Percentiles rank a stretch among this genome's conserved stretches.
These are phyloP conservation scores for Stomatorhinus ivindoensis DNA, from an alignment of 2,113 vertebrate genomes.

Conservation along the genomic window DNA sequence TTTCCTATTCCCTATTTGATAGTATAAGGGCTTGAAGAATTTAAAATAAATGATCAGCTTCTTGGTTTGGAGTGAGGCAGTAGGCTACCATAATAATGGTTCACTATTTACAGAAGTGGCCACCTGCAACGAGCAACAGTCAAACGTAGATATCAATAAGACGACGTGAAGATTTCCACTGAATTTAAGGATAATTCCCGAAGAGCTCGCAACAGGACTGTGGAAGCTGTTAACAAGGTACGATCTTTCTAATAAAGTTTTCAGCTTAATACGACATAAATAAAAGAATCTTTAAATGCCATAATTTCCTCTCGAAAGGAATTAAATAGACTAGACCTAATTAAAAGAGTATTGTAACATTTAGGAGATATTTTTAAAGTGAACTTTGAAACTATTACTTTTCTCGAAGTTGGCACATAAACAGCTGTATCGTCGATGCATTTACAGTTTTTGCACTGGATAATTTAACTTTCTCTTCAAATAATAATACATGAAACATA, in stretches of 20 bases:
- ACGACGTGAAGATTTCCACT: slow-evolving; percentile 23
- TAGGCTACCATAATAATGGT: slow-evolving; percentile 36
- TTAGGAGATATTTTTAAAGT: neutral
- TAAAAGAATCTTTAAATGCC: neutral
- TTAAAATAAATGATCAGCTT: slow-evolving; percentile 57
- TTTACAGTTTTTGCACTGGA: neutral
- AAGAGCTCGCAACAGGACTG: slow-evolving; percentile 23
- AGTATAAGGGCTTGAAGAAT: slow-evolving; percentile 43
- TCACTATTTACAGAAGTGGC: slow-evolving; percentile 39
- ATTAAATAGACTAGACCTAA: neutral
- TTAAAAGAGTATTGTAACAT: neutral
- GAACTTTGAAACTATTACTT: neutral
- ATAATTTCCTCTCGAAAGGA: neutral
- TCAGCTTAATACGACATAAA: neutral
- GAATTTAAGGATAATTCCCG: slow-evolving; percentile 20
- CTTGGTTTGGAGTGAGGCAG: slow-evolving; percentile 38
- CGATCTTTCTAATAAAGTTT: slow-evolving; percentile 1
- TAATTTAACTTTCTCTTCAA: neutral
- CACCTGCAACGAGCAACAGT: slow-evolving; percentile 53
- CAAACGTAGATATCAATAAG: slow-evolving; percentile 17
- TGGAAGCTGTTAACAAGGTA: neutral
- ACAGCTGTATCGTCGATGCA: neutral
- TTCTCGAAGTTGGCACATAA: neutral
- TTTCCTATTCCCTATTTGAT: slow-evolving; percentile 19
- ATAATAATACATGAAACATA: neutral